Conservation (phyloP, 2,888 invertebrate species). For the Ctenicera cuprea region DNA sequence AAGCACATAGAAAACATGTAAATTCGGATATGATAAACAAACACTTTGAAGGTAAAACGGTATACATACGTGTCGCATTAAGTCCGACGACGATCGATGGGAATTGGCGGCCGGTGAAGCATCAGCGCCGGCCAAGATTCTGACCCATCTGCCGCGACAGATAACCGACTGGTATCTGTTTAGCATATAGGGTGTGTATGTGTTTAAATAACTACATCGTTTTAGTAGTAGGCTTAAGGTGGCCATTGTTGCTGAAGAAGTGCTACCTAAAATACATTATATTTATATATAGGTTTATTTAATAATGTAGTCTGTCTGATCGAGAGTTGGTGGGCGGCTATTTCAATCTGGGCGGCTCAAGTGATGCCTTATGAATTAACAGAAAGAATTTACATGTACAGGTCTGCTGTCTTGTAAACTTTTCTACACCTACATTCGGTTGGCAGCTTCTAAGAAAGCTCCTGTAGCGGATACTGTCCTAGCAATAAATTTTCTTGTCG, state of each 20-base stretch:
- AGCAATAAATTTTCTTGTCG: constrained; percentile 8
- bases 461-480: constrained; percentile 16
- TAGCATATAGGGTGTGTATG: constrained; percentile 57
- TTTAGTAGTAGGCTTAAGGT: constrained; percentile 53
- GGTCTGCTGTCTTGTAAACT: constrained; percentile 44
- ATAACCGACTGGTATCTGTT: constrained; percentile 43
- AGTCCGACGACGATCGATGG: constrained; percentile 24
- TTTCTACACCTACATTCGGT: constrained; percentile 47
- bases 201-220: constrained; percentile 55
- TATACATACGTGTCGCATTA: not conserved
- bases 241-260: constrained; percentile 56
- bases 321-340: constrained; percentile 51
- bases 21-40: too few relatives aligned
- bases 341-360: constrained; percentile 54
- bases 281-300: constrained; percentile 51
- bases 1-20: too few relatives aligned
- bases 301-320: constrained; percentile 50
- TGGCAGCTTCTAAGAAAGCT: constrained; percentile 40
- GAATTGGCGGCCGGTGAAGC: constrained; percentile 29
- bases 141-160: constrained; percentile 16
- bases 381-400: constrained; percentile 53
- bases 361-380: constrained; percentile 53
- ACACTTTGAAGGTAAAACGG: not conserved
- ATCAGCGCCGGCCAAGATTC: constrained; percentile 33
- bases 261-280: constrained; percentile 57